These are phyloP conservation scores for Drosophila varians DNA, from an alignment of 1,140 invertebrate species.

Conservation along the genomic window DNA sequence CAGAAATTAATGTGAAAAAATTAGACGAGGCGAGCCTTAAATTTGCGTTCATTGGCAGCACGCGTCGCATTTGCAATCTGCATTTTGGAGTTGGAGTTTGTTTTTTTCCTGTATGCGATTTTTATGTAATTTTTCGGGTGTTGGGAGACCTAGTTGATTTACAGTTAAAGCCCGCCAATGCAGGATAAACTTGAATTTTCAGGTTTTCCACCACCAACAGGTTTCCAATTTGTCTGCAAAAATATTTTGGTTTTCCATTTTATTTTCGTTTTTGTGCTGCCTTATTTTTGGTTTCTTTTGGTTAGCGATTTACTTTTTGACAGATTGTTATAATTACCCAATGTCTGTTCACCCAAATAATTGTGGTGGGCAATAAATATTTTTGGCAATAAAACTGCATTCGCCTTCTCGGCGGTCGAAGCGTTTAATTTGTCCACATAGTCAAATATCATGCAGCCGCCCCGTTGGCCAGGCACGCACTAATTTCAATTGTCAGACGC, in stretches of 20 bases:
- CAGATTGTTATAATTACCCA: slow-evolving; percentile 43
- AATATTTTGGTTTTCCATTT: slow-evolving; percentile 34
- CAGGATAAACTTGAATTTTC: slow-evolving; percentile 75
- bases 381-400: slow-evolving; percentile 15
- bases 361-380: slow-evolving; percentile 21
- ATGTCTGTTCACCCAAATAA: slow-evolving; percentile 15
- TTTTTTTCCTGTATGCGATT: slow-evolving; percentile 26
- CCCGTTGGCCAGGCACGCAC: slow-evolving; percentile 39
- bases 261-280: slow-evolving; percentile 1
- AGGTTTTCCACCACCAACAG: slow-evolving; percentile 58
- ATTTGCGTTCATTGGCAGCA: slow-evolving; percentile 60
- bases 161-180: slow-evolving; percentile 23
- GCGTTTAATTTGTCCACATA: slow-evolving; percentile 24
- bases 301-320: slow-evolving; percentile 10
- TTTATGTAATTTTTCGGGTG: slow-evolving; percentile 53
- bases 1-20: slow-evolving; percentile 7
- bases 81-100: slow-evolving; percentile 24
- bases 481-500: slow-evolving; percentile 56
- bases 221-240: slow-evolving; percentile 46
- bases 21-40: slow-evolving; percentile 8
- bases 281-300: slow-evolving; percentile 23
- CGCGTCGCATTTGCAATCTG: slow-evolving; percentile 22
- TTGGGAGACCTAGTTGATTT: slow-evolving; percentile 28
- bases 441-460: slow-evolving; percentile 38
- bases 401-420: slow-evolving; percentile 1